Evolutionary conservation across 2,888 invertebrate genomes (phyloP), one percentile per base, ranked within the genome.

Genomic region (Colletes collaris): DNA sequence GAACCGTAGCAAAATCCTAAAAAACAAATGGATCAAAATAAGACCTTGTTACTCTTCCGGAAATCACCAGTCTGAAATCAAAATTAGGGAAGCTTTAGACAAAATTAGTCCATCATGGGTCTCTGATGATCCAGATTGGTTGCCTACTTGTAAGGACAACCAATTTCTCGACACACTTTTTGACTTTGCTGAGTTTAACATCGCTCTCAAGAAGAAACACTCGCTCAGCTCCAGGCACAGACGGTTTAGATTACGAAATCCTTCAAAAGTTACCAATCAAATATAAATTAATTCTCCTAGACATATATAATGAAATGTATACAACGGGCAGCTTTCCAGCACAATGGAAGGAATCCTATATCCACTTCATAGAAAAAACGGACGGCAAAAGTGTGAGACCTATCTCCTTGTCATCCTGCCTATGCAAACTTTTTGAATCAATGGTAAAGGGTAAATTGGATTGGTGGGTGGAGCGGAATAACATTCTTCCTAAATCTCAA

Each of bases 11-110:
- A 60, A 60, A 62, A 62, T 53, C 1, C 7, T 53, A 2, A 62
- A 62, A 10, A 69, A 69, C 4, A 69, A 69, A 62, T 62, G 60
- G 60, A 27, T 11, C 0, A 46, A 62, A 60, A 52, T 68, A 16
- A 69, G 13, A n/a, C 44, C 60, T 68, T 11, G n/a, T 8, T 44
- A 60, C 37, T 53, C 4, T 13, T 60, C 27, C 8, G 65, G 44
- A 13, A 66, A 55, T 19, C 19, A 52, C 1, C 44, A 65, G 37
- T 4, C 7, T 1, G 35, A 44, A 10, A 19, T 44, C 37, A 40
- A 27, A 52, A 60, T 52, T 19, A 40, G 7, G 13, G 13, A 19
- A 40, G 44, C 52, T 11, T 2, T 60, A 40, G 4, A 69, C 7
- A 69, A 59, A 52, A 68, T 68, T 8, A 68, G 19, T 10, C 49